Evolutionary conservation across 2,113 vertebrate species (phyloP), one percentile per base, ranked within the genome.

Genomic region (Melanerpes formicivorus): DNA sequence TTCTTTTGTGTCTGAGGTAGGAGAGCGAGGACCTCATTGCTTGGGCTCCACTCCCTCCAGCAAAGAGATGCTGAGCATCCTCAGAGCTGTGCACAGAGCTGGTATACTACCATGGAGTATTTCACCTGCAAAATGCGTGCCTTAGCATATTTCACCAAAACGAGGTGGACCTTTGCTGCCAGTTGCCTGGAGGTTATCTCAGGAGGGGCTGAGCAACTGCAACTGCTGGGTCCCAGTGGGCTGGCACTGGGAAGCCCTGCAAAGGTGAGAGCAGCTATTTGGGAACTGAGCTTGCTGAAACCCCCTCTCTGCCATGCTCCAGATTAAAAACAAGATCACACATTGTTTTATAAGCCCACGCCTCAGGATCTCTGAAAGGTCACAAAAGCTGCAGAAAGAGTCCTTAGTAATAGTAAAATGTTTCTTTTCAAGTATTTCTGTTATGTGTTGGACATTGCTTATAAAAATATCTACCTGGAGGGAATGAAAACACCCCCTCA

Each of bases 401-500:
- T 48, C 62, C 75, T 90, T 11, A 75, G 58, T 44, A 75, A 44
- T 6, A 93, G 80, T 63, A 76, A 91, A 88, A 71, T 9, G 32
- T 62, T 90, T 75, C 62, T 79, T 87, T 92, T 78, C 58, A 88
- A 70, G 52, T 71, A 14, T 58, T 91, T 74, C 55, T 80, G 65
- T 59, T 70, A n/a, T 13, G 62, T 37, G 42, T 62, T 93, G 92
- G 95, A 75, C 2, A 4, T 14, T 78, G 80, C 85, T 86, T 90
- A 95, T 91, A 90, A 64, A 94, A 95, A 67, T 62, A 90, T 88
- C 66, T 54, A 91, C 83, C 92, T 91, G 70, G 76, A 44, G 80
- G 80, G 90, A 84, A 78, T 4, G 2, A 48, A 90, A 83, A 56
- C 85, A 71, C 83, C 83, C 85, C 88, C 82, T 87, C 94, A 89